Conservation (phyloP, 2,888 invertebrate genomes). For the Rhabditophanes sp. region DNA sequence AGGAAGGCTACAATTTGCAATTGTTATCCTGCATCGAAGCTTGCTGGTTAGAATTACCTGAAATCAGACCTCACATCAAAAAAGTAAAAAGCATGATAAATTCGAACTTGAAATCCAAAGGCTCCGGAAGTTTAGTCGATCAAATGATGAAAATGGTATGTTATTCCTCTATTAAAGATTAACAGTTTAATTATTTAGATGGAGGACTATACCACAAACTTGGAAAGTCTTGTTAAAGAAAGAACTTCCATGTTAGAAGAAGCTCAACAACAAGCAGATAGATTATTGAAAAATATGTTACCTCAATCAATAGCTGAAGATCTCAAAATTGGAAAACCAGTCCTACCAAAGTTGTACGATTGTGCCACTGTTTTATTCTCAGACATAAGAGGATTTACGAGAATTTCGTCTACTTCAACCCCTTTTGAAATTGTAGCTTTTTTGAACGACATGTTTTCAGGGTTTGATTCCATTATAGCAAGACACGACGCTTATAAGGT, state of each 20-base stretch:
- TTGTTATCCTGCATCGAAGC: slow-evolving; percentile 38
- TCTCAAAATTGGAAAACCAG: slow-evolving; percentile 37
- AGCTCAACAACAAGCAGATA: slow-evolving; percentile 41
- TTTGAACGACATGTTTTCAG: slow-evolving; percentile 40
- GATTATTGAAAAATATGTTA: slow-evolving; percentile 40
- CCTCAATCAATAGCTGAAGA: slow-evolving; percentile 39
- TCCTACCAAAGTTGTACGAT: slow-evolving; percentile 37
- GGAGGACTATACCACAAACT: slow-evolving; percentile 38
- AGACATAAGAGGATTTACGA: slow-evolving; percentile 35
- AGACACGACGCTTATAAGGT: slow-evolving; percentile 43
- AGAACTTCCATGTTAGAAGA: slow-evolving; percentile 38
- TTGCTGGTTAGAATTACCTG: slow-evolving; percentile 42
- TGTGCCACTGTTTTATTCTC: slow-evolving; percentile 41
- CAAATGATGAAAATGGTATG: slow-evolving; percentile 44
- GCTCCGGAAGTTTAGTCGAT: slow-evolving; percentile 38
- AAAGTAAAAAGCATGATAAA: slow-evolving; percentile 35
- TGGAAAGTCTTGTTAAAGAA: slow-evolving; percentile 37
- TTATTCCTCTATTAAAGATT: too few relatives aligned
- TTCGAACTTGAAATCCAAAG: slow-evolving; percentile 33
- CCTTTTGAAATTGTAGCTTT: slow-evolving; percentile 42
- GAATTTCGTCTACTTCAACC: slow-evolving; percentile 41
- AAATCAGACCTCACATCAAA: slow-evolving; percentile 36
- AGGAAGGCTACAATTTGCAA: slow-evolving; percentile 36
- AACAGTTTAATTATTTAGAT: too few relatives aligned
- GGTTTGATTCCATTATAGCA: slow-evolving; percentile 41